Evolutionary conservation across 2,888 invertebrate genomes (phyloP).

Genomic region (Druceiella hillmani): DNA sequence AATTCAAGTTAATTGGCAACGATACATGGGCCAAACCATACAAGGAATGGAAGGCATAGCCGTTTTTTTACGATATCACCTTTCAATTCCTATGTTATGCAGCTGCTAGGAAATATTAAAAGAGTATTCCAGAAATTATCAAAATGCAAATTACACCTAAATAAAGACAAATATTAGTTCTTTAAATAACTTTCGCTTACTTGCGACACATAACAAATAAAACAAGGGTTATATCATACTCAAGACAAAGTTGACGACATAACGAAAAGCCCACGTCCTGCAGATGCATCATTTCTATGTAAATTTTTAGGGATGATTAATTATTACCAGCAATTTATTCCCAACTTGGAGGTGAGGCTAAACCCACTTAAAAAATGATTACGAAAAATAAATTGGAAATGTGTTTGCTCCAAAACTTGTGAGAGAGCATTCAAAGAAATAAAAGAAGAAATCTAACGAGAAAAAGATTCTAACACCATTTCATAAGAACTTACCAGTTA

Average conservation of each 20-base stretch:
- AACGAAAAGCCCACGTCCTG: too few species aligned
- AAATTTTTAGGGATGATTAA: conserved; percentile 21
- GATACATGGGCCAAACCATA: too few species aligned
- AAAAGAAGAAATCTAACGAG: conserved; percentile 23
- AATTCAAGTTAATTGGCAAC: too few species aligned
- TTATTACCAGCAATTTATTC: too few species aligned
- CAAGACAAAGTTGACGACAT: conserved; percentile 7
- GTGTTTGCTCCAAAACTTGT: conserved; percentile 15
- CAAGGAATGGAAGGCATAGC: too few species aligned
- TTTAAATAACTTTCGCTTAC: conserved; percentile 19
- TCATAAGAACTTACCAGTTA: conserved; percentile 22
- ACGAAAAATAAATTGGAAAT: too few species aligned
- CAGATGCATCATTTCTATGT: conserved; percentile 2
- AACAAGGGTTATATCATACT: conserved; percentile 14
- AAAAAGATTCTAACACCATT: conserved; percentile 24
- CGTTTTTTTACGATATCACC: too few species aligned
- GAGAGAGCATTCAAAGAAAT: conserved; percentile 12
- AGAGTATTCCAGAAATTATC: conserved; percentile 7
- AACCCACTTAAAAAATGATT: too few species aligned
- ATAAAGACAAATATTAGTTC: conserved; percentile 22
- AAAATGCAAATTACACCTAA: conserved; percentile 10
- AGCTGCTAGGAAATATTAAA: too few species aligned
- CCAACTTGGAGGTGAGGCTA: too few species aligned
- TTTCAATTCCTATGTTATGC: too few species aligned
- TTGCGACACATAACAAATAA: conserved; percentile 18